These are phyloP conservation scores for Caenorhabditis elegans DNA, from an alignment of 1,140 invertebrate species.

Conservation along the genomic window DNA sequence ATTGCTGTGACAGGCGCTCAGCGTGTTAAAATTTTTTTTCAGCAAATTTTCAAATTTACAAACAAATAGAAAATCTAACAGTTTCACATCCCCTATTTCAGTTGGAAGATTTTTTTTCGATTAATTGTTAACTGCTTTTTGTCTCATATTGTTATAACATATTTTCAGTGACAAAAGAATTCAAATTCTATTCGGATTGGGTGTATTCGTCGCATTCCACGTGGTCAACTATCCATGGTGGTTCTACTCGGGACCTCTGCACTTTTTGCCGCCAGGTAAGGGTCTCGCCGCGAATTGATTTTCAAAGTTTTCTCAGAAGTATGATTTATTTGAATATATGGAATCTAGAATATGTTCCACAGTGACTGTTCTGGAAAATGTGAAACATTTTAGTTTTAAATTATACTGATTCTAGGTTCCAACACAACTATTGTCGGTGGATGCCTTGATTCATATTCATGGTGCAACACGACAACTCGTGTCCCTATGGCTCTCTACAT, in stretches of 20 bases:
- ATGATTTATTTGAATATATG: too few relatives aligned
- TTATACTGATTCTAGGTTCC: not conserved
- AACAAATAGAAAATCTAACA: too few relatives aligned
- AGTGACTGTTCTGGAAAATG: too few relatives aligned
- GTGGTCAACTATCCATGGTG: slow-evolving; percentile 47
- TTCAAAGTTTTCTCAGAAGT: not conserved
- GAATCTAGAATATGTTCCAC: too few relatives aligned
- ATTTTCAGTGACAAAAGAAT: slow-evolving; percentile 42
- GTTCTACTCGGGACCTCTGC: slow-evolving; percentile 44
- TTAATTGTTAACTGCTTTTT: too few relatives aligned
- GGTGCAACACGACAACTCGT: slow-evolving; percentile 37
- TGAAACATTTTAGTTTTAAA: too few relatives aligned
- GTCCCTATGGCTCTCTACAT: slow-evolving; percentile 45
- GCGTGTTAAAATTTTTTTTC: too few relatives aligned
- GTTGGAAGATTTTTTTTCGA: too few relatives aligned
- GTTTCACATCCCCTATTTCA: too few relatives aligned
- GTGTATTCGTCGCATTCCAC: slow-evolving; percentile 43
- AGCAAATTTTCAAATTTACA: not conserved
- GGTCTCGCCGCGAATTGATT: not conserved
- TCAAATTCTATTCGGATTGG: slow-evolving; percentile 45
- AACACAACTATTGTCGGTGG: slow-evolving; percentile 39
- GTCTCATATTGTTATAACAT: too few relatives aligned
- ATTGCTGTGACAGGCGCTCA: too few relatives aligned
- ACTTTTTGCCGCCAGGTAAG: slow-evolving; percentile 31
- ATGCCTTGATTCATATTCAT: slow-evolving; percentile 39